Base-by-base conservation (phyloP, 1,140 invertebrate genomes). In the Eriocheir sinensis region DNA sequence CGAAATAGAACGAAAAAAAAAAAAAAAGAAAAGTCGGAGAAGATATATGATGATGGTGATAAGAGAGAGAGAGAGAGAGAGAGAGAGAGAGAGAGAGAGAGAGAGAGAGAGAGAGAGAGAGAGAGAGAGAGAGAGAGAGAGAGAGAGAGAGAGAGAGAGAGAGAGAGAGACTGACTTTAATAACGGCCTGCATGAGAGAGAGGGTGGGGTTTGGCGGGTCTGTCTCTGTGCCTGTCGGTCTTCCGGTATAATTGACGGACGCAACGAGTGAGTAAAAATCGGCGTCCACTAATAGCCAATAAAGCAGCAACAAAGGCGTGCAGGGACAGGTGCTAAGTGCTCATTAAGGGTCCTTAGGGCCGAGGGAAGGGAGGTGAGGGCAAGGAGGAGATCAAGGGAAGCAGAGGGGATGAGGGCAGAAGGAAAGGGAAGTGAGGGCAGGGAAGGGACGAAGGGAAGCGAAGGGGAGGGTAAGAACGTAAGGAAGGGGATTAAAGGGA, bases 21-120 rank as follows among this genome's bases (percentile, higher is more conserved):
- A 81, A 4, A 30, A 36, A 81, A 81, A 27, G 3, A 36, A 27
- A 27, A 8, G 34, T n/a, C 3, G 4, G 80, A 36, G 27, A 30
- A 27, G 27, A 8, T 81, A 36, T 30, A 30, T 6, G 8, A 27
- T n/a, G 34, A 81, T 30, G n/a, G 60, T 72, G 60, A n/a, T 36
- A 27, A 36, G 80, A 6, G 34, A 36, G 27, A 30, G 80, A 30
- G 34, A 81, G 80, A 8, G 80, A 36, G 34, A 30, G 27, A 83
- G 80, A 83, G 80, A 83, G 80, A 83, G 80, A 83, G 80, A 83
- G 80, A 83, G 80, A 83, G 80, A 83, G 3, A 83, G 80, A 83
- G 3, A 83, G 27, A 83, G 3, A 83, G 80, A 83, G 3, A 83
- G 80, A 83, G 27, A 83, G 80, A 83, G 3, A 83, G 80, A 83